Evolutionary conservation across 2,113 vertebrate genomes (phyloP).

Genomic region (Danio rerio): DNA sequence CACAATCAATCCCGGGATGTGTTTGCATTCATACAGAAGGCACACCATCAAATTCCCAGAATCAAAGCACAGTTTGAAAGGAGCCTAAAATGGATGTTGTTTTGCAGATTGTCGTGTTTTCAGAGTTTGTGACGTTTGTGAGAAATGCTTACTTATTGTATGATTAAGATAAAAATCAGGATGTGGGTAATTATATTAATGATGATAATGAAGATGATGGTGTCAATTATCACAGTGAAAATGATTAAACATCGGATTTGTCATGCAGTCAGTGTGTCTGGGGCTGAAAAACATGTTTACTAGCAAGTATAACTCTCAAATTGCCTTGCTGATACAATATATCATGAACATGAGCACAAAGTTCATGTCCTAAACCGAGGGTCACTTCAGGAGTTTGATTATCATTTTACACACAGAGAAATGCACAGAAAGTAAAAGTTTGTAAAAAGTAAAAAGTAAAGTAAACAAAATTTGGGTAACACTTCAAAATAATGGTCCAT

Average conservation of each 20-base stretch:
- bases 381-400: no score
- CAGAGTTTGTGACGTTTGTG: neutral
- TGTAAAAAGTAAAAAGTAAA: no score
- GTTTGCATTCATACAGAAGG: no score
- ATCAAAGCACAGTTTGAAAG: no score
- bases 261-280: neutral
- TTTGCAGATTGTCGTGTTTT: neutral
- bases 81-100: neutral
- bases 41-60: no score
- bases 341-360: neutral
- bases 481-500: no score
- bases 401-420: no score
- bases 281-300: neutral
- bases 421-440: no score
- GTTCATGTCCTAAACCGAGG: neutral
- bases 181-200: neutral
- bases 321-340: neutral
- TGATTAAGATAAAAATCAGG: conserved; percentile 5
- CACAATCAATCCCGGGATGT: no score
- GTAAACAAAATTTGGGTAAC: no score
- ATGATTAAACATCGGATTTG: neutral
- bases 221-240: neutral
- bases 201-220: neutral
- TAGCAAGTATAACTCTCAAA: neutral
- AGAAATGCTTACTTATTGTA: neutral